Evolutionary conservation across 2,113 vertebrate genomes (phyloP), one percentile per base, ranked within the genome.

Genomic region (Calonectris borealis): DNA sequence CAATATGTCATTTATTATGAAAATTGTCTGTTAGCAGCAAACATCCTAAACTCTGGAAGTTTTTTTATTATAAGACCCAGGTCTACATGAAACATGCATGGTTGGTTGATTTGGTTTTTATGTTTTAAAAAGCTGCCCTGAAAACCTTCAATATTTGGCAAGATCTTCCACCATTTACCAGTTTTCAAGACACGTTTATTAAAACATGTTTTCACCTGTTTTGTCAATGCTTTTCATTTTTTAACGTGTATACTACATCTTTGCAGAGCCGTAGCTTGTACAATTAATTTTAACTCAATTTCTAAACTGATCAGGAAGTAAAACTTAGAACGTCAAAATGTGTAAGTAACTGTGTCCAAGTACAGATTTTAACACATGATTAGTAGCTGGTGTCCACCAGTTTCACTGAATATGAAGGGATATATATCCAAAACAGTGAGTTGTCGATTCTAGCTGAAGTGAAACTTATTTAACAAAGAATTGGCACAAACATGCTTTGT

Each of bases 71-170:
- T 52, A 65, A 60, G 34, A 88, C 12, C 31, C 13, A 88, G 34
- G 4, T 34, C 34, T 73, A 6, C 66, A 70, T 8, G 17, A 71
- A 88, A 77, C 38, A 49, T 8, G 6, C 8, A 52, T 34, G 15
- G 19, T 4, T 84, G 27, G 11, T 20, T 91, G 60, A 57, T 89
- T 81, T 73, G 38, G 24, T 18, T 62, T 86, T 57, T 25, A 31
- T 25, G 2, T 73, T 65, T 83, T 57, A 65, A 81, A 96, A 73
- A 65, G 22, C 20, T 91, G 61, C 55, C 55, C 42, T 65, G 65
- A 77, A 94, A 94, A 75, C 29, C 32, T 75, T 84, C 69, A 75
- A 19, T 86, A 91, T 92, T 86, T 94, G 83, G 46, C 86, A 95
- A 88, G 80, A 42, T 62, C 36, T 94, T 60, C 32, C 13, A 83